Evolutionary conservation across 2,113 vertebrate species (phyloP).

Genomic region (Otocyon megalotis): DNA sequence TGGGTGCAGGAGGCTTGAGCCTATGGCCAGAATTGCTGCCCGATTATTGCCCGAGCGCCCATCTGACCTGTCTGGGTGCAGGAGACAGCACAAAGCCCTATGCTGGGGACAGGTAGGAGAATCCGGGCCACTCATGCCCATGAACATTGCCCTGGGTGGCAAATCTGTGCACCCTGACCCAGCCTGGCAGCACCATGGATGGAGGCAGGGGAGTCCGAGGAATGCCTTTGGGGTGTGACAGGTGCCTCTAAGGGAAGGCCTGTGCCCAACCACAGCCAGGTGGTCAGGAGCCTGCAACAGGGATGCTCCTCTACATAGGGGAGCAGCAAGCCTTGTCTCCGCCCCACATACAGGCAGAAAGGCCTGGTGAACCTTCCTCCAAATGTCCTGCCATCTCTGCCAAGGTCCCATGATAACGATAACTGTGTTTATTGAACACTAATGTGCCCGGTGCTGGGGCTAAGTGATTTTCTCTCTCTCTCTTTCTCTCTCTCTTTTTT

Average conservation of each 20-base stretch:
- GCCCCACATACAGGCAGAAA: neutral
- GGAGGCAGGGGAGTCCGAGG: neutral
- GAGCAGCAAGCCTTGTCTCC: neutral
- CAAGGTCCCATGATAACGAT: neutral
- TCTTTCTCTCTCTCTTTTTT: too few relatives aligned
- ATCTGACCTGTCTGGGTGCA: fast-evolving
- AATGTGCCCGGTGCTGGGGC: neutral
- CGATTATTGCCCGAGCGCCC: neutral
- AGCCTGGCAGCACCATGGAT: neutral
- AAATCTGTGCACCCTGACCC: neutral
- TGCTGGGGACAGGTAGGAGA: neutral
- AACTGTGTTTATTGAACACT: neutral
- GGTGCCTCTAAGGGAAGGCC: neutral
- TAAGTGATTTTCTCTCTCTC: neutral
- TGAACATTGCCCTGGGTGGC: neutral
- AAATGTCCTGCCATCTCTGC: neutral
- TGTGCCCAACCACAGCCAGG: neutral
- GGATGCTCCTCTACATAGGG: neutral
- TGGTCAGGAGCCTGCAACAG: neutral
- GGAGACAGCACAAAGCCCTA: neutral
- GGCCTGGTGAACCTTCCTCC: neutral
- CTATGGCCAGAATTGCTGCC: neutral
- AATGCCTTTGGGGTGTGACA: neutral
- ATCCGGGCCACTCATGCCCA: fast-evolving
- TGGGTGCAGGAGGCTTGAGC: neutral